Evolutionary conservation across 2,113 vertebrate genomes (phyloP), one percentile per base, ranked within the genome.

Genomic region (Pygoscelis adeliae): DNA sequence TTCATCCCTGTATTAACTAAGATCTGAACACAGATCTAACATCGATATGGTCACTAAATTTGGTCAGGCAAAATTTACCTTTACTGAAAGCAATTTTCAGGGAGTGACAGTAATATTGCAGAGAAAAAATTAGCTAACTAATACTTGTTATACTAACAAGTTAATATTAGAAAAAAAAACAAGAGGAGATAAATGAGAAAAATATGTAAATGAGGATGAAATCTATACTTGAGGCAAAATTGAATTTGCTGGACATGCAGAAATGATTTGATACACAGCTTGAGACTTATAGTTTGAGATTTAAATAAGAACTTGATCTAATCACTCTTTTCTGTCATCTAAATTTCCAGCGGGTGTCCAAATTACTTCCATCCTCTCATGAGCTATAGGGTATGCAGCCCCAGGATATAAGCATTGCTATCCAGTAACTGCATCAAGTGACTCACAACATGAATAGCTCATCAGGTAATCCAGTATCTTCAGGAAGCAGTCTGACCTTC

Each of bases 261-360:
- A 83, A 82, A 67, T 36, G 0, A 82, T 94, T 76, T 76, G 7
- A 69, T 65, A 50, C 89, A 93, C 86, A 92, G 89, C 46, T 80
- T 86, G 77, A 91, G 44, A 91, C 23, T 82, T 82, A 63, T 11
- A 91, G 77, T 79, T 94, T 65, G 70, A 96, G 40, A 97, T 58
- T 96, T 94, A 97, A 95, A 59, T 88, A 95, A 94, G n/a, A 84
- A 90, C 49, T 67, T 80, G 53, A 73, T 74, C 30, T 86, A 89
- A 95, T 55, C 23, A 70, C 5, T 82, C 30, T 65, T 80, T 86
- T n/a, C n/a, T 81, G 66, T 83, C 76, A 81, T 47, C 40, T 67
- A 52, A 63, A 87, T 77, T 93, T 95, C 59, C 80, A 96, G 86
- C 19, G 9, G 73, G 53, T 89, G 7, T 92, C 47, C 73, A 67